Evolutionary conservation across 2,113 vertebrate genomes (phyloP), one percentile per base, ranked within the genome.

Genomic region (Hyla sarda): DNA sequence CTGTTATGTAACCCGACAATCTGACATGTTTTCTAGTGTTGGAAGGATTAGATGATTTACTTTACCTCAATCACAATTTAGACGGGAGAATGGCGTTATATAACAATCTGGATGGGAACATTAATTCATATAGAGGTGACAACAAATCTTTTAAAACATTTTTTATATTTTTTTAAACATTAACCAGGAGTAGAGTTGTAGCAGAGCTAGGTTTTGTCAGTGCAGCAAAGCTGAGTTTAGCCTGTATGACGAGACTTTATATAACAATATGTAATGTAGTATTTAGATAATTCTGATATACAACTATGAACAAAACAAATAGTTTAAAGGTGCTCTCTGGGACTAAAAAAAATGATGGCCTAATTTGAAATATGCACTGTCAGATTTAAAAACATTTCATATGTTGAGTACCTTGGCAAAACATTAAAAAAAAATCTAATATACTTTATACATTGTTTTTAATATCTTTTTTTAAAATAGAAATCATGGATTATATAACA

Each of bases 11-110:
- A 69, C 28, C 28, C 28, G 8, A 32, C 47, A 56, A 56, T 72
- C 82, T 41, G 32, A 83, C 48, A 30, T 58, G 25, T 75, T 75
- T 74, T 21, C 52, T 84, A 47, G 71, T 62, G 69, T 60, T 74
- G 56, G 78, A 30, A 47, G 71, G 52, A 45, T 84, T 84, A 84
- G 52, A 56, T 54, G 50, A 80, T 79, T 60, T 80, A 76, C 74
- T 52, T 32, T 16, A 62, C 78, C 30, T 58, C 71, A 60, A 84
- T 84, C 69, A 60, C 71, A 83, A 13, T 73, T 2, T 19, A 14
- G 81, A 72, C 12, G 34, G 82, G 21, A 25, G 47, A 28, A 54
- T 54, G 48, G 17, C 30, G 32, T 48, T 48, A 45, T 13, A 48
- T 74, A 14, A 48, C 32, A 47, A 25, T 45, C 37, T 74, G 41